Percentiles rank a stretch among this genome's conserved stretches.
phyloP scores from a whole-genome alignment of 2,797 vertebrate genomes.

The Ctenosaura bakeri region DNA sequence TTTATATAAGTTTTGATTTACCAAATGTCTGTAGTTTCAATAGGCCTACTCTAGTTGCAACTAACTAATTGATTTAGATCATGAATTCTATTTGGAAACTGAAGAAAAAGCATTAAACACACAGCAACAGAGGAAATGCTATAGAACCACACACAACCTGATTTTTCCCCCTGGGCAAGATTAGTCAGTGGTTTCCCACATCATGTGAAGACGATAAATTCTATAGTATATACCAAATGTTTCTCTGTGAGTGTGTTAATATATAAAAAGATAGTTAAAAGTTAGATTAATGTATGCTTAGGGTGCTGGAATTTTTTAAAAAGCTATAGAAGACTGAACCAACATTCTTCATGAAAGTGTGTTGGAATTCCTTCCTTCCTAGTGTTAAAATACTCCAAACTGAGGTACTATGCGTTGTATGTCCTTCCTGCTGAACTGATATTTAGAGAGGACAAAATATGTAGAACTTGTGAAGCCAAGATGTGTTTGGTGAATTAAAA shows the following conservation, averaged over 20 bases:
- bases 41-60: no score
- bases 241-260: background rate
- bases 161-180: background rate
- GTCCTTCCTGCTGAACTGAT: background rate
- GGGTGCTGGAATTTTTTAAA: background rate
- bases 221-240: no score
- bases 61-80: no score
- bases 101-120: no score
- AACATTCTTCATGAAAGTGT: background rate
- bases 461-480: slow-evolving; percentile 6
- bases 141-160: no score
- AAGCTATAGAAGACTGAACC: no score
- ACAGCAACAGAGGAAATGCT: no score
- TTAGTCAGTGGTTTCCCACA: background rate
- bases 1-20: no score
- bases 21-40: no score
- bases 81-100: no score
- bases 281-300: background rate
- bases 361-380: background rate
- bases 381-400: background rate
- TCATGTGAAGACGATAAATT: background rate
- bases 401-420: background rate
- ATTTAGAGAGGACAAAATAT: background rate
- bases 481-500: background rate
- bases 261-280: background rate